These are phyloP conservation scores for Guaruba guarouba DNA, from an alignment of 2,113 vertebrate genomes.

Conservation along the genomic window DNA sequence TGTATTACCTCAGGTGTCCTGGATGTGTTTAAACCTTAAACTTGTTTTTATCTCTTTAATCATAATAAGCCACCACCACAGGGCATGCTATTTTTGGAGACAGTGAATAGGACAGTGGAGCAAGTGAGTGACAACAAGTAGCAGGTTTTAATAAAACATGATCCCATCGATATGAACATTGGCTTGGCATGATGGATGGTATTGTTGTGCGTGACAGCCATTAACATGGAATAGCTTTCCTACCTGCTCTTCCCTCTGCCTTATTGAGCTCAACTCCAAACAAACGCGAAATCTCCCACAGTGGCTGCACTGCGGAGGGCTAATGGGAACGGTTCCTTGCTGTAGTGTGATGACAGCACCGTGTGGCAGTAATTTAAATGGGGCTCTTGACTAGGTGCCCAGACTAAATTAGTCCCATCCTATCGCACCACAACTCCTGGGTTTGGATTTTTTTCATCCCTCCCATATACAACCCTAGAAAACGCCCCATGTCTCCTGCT, in stretches of 20 bases:
- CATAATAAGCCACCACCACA: constrained; percentile 65
- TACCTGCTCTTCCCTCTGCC: constrained; percentile 50
- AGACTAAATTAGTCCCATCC: constrained; percentile 32
- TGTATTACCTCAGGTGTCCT: constrained; percentile 69
- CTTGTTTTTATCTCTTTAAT: constrained; percentile 80
- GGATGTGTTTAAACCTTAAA: constrained; percentile 67
- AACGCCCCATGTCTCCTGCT: accelerated
- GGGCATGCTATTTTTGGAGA: constrained; percentile 76
- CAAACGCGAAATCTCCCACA: neutral
- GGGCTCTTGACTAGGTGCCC: constrained; percentile 22
- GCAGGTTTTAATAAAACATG: constrained; percentile 75
- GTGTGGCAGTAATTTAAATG: neutral
- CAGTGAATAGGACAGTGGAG: constrained; percentile 49
- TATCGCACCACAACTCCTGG: neutral
- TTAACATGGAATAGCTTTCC: constrained; percentile 50
- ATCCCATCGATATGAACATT: constrained; percentile 42
- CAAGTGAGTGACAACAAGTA: constrained; percentile 72
- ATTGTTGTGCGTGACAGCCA: constrained; percentile 27
- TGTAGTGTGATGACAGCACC: neutral
- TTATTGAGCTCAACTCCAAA: constrained; percentile 34
- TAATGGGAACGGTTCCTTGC: neutral
- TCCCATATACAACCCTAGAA: neutral
- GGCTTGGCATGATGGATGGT: neutral
- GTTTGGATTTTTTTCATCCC: neutral
- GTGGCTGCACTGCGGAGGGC: accelerated